Percentiles rank a stretch among this genome's conserved stretches.
phyloP scores from a whole-genome alignment of 2,113 vertebrate species.

The Chamaetylas fuelleborni region DNA sequence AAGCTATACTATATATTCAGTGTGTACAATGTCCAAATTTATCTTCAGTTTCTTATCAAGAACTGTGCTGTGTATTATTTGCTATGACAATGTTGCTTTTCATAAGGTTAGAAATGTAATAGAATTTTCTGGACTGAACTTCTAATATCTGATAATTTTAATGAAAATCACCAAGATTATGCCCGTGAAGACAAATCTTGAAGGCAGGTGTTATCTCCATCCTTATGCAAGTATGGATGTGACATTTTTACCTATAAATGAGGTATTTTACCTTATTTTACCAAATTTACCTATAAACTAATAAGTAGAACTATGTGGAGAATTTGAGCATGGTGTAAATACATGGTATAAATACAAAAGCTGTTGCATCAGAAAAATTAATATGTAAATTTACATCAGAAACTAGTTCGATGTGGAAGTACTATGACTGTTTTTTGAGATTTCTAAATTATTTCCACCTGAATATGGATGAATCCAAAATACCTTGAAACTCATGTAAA shows the following conservation, averaged over 20 bases:
- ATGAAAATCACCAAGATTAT: conserved; percentile 30
- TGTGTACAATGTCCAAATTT: conserved; percentile 38
- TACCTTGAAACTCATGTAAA: not conserved
- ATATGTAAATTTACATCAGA: not conserved
- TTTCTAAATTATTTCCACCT: not conserved
- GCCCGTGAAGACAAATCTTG: not conserved
- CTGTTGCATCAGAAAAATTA: not conserved
- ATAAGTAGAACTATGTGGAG: not conserved
- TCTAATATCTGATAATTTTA: conserved; percentile 59
- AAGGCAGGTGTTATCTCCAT: not conserved
- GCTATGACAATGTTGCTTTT: conserved; percentile 48
- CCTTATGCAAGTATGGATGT: not conserved
- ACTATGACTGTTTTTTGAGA: not conserved
- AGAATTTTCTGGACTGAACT: conserved; percentile 31
- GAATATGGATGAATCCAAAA: not conserved
- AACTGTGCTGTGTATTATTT: conserved; percentile 6
- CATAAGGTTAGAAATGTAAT: conserved; percentile 43
- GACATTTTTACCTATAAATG: not conserved
- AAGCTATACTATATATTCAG: conserved; percentile 31
- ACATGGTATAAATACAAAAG: not conserved
- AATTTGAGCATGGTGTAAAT: not conserved
- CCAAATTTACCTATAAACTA: not conserved
- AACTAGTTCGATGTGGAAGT: not conserved
- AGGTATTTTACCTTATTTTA: not conserved
- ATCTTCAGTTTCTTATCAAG: conserved; percentile 61